These are phyloP conservation scores for Anser brachyrhynchus DNA, from an alignment of 2,113 vertebrate species.

Conservation along the genomic window DNA sequence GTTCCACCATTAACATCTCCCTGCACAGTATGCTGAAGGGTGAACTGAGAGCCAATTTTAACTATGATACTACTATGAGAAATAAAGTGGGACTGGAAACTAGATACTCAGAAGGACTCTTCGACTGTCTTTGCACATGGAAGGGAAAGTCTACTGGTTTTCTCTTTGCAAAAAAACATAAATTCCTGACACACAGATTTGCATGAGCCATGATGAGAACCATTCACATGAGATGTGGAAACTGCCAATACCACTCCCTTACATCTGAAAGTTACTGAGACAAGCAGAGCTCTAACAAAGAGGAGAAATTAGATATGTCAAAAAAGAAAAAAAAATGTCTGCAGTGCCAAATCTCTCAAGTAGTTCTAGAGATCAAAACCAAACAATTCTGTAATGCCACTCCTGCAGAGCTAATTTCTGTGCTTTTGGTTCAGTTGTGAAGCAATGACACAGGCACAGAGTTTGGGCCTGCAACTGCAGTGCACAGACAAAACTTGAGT, in stretches of 20 bases:
- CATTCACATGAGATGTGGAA: background rate
- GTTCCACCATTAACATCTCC: background rate
- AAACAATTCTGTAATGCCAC: background rate
- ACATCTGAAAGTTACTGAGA: background rate
- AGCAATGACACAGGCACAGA: background rate
- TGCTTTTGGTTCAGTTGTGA: background rate
- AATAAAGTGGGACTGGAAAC: background rate
- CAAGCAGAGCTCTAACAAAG: background rate
- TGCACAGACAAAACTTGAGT: background rate
- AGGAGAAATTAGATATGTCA: background rate
- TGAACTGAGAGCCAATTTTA: background rate
- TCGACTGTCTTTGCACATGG: background rate
- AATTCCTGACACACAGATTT: background rate
- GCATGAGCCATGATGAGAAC: background rate
- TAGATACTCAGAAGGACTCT: background rate
- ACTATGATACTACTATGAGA: background rate
- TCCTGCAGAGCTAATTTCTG: accelerated
- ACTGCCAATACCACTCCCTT: background rate
- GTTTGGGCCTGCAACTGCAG: background rate
- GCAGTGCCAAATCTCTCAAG: background rate
- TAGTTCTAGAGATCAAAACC: background rate
- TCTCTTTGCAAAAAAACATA: background rate
- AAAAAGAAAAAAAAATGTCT: background rate
- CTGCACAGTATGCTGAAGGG: background rate
- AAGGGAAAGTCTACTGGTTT: background rate